Evolutionary conservation across 2,797 vertebrate genomes (phyloP).

Genomic region (Halcyon leucocephala): DNA sequence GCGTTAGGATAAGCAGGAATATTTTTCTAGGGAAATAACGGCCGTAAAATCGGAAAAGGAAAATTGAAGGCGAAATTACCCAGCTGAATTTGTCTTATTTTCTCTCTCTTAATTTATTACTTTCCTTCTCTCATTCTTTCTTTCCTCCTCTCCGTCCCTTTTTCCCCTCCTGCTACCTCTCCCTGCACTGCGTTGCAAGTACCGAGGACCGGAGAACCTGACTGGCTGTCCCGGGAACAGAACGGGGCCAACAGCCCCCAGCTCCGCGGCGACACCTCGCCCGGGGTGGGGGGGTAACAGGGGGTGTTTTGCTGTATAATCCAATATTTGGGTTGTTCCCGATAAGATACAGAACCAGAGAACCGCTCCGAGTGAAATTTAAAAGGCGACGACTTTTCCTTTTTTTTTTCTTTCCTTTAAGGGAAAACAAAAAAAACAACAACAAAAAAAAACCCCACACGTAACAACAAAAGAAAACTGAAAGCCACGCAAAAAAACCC

Average conservation of each 20-base stretch:
- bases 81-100: neutral
- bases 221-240: too few species aligned
- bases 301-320: neutral
- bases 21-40: rapidly evolving
- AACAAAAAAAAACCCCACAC: neutral
- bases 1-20: neutral
- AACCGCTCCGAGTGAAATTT: neutral
- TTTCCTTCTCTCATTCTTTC: too few species aligned
- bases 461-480: too few species aligned
- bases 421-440: neutral
- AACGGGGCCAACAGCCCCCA: neutral
- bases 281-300: rapidly evolving
- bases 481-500: neutral
- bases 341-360: neutral
- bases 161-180: neutral
- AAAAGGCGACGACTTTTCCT: too few species aligned
- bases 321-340: neutral
- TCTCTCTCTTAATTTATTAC: too few species aligned
- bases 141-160: neutral
- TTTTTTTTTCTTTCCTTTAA: too few species aligned
- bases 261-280: too few species aligned
- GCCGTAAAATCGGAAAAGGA: neutral
- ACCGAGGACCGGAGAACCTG: neutral
- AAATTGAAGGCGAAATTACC: neutral
- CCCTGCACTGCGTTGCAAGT: too few species aligned